phyloP scores from a whole-genome alignment of 1,140 invertebrate species.

The Rhynchophorus ferrugineus region DNA sequence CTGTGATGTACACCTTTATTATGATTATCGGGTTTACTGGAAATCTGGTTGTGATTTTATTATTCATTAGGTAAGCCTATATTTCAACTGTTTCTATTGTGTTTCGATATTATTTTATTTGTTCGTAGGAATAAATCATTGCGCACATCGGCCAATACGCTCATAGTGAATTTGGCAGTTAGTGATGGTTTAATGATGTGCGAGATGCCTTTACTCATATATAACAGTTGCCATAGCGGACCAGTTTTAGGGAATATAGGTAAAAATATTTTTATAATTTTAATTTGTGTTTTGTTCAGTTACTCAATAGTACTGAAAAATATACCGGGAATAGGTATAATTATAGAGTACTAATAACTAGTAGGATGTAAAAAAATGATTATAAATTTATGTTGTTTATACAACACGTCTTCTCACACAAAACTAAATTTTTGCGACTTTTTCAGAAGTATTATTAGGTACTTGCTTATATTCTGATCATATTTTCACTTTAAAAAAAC shows the following conservation, averaged over 20 bases:
- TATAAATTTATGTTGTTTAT: too few species aligned
- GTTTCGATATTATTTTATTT: background rate
- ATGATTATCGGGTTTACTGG: slow-evolving; percentile 53
- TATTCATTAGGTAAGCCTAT: slow-evolving; percentile 52
- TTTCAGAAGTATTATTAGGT: too few species aligned
- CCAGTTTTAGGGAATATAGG: slow-evolving; percentile 60
- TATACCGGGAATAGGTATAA: too few species aligned
- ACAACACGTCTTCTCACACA: too few species aligned
- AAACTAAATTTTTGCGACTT: too few species aligned
- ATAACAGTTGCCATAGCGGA: slow-evolving; percentile 60
- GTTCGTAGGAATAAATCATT: slow-evolving; percentile 58
- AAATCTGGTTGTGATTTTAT: slow-evolving; percentile 56
- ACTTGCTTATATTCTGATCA: too few species aligned
- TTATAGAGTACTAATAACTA: too few species aligned
- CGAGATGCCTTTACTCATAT: slow-evolving; percentile 64
- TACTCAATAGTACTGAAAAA: too few species aligned
- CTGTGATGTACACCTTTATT: slow-evolving; percentile 50
- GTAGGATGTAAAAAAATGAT: too few species aligned
- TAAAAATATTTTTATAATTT: slow-evolving; percentile 36
- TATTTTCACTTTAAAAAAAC: too few species aligned
- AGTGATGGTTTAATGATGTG: slow-evolving; percentile 65
- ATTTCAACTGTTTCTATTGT: background rate
- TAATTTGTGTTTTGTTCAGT: slow-evolving; percentile 13
- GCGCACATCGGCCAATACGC: slow-evolving; percentile 65
- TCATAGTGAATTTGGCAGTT: slow-evolving; percentile 68